Base-by-base conservation (phyloP, 1,140 invertebrate genomes). In the Ips nitidus region DNA sequence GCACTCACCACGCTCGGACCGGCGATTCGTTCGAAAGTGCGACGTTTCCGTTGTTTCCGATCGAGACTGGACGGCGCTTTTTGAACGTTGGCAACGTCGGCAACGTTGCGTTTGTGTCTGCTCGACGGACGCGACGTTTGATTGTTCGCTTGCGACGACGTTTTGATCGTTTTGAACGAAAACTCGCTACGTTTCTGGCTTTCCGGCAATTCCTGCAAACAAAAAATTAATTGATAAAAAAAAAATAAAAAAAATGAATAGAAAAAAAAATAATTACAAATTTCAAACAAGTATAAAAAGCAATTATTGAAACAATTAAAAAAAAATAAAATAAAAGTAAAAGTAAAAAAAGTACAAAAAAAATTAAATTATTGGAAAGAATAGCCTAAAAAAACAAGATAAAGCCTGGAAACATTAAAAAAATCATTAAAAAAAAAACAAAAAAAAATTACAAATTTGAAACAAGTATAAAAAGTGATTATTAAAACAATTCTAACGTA, bases 1-100 rank as follows among this genome's bases (percentile, higher is more conserved):
- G 36, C 42, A 79, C 84, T 85, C 80, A 86, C 84, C 79, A 85
- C 83, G 66, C 81, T 83, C 0, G 81, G 80, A n/a, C 82, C 81
- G 22, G 22, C 22, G 75, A 83, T 80, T 76, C 84, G 84, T 73
- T 85, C 84, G 2, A 81, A 80, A 62, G 83, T 86, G 5, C 83
- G 82, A 42, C 84, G 80, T 70, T 86, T 86, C 65, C 84, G 80
- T 8, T 82, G 79, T 68, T 83, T 82, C 40, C 82, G 60, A 37
- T 79, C 78, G 3, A 72, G n/a, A 52, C 65, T 72, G 45, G 52
- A 56, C 22, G 69, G 37, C 22, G 22, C 22, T 72, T 78, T 74
- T 43, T 64, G 69, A 8, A 71, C 5, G 22, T 71, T 60, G 5
- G 73, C 42, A 2, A 73, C 69, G 4, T 73, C 75, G 22, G 22